Evolutionary conservation across 2,888 invertebrate species (phyloP).

Genomic region (Cephus runcator): DNA sequence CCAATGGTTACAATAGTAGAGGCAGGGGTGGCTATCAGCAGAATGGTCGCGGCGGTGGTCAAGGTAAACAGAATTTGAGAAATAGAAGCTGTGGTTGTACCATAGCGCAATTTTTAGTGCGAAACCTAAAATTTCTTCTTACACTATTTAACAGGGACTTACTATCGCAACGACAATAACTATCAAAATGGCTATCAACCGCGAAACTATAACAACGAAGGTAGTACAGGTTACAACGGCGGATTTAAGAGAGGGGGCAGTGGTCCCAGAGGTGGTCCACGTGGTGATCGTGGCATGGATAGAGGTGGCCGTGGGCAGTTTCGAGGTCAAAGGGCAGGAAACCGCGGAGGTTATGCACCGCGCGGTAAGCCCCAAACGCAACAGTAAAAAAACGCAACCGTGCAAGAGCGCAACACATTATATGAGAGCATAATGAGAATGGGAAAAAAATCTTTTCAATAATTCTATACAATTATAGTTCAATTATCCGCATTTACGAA

Average conservation of each 20-base stretch:
- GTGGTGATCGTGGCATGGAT: constrained; percentile 50
- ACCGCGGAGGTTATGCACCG: constrained; percentile 57
- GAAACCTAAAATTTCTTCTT: constrained; percentile 2
- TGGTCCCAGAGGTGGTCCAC: constrained; percentile 41
- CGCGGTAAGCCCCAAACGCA: constrained; percentile 58
- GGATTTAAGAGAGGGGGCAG: constrained; percentile 56
- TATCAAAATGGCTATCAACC: constrained; percentile 66
- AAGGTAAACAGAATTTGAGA: constrained; percentile 42
- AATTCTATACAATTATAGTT: constrained; percentile 38
- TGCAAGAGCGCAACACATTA: constrained; percentile 19
- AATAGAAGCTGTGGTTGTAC: neutral
- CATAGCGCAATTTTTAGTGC: neutral
- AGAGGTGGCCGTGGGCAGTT: constrained; percentile 55
- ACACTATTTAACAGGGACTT: constrained; percentile 42
- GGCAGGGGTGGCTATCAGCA: constrained; percentile 66
- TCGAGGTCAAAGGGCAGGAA: constrained; percentile 62
- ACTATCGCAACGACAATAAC: constrained; percentile 60
- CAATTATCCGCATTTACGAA: constrained; percentile 44
- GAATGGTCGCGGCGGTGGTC: constrained; percentile 58
- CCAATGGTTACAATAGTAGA: constrained; percentile 69
- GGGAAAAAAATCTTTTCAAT: constrained; percentile 28
- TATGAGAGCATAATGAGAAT: constrained; percentile 27
- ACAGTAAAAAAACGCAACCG: constrained; percentile 41
- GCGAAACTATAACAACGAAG: constrained; percentile 55
- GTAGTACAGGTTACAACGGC: constrained; percentile 47